These are phyloP conservation scores for Erebia palarica DNA, from an alignment of 2,888 invertebrate species.

Conservation along the genomic window DNA sequence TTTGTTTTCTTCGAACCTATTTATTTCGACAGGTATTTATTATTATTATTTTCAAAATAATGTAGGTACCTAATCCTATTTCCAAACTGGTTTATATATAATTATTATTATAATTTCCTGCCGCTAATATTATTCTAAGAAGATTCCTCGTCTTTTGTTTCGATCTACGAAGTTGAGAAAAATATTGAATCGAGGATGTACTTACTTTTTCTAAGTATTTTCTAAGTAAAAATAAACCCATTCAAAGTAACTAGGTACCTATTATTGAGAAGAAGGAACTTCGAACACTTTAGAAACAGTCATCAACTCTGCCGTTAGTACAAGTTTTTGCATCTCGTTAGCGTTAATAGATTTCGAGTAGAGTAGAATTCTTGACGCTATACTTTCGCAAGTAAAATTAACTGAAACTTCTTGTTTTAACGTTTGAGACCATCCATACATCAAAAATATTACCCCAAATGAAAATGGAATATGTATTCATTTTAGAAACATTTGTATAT, in stretches of 20 bases:
- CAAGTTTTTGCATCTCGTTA: background rate
- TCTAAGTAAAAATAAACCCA: slow-evolving; percentile 31
- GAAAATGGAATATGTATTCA: background rate
- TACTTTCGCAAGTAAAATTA: background rate
- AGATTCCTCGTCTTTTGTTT: background rate
- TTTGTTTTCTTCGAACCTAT: too few species aligned
- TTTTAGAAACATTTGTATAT: too few species aligned
- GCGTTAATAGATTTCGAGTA: background rate
- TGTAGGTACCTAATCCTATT: too few species aligned
- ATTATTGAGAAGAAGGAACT: slow-evolving; percentile 36
- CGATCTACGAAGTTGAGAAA: background rate
- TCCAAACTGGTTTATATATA: too few species aligned
- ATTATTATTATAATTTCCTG: too few species aligned
- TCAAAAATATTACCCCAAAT: background rate
- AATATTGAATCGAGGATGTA: background rate
- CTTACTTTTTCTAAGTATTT: too few species aligned
- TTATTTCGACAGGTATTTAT: too few species aligned
- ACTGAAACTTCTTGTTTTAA: background rate
- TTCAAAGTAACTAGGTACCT: slow-evolving; percentile 20
- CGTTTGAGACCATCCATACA: background rate
- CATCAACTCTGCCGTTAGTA: slow-evolving; percentile 46
- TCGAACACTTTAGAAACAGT: slow-evolving; percentile 55
- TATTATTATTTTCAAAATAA: too few species aligned
- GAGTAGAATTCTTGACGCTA: background rate
- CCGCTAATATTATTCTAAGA: too few species aligned